Evolutionary conservation across 2,797 vertebrate genomes (phyloP).

Genomic region (Orestias chungarensis): DNA sequence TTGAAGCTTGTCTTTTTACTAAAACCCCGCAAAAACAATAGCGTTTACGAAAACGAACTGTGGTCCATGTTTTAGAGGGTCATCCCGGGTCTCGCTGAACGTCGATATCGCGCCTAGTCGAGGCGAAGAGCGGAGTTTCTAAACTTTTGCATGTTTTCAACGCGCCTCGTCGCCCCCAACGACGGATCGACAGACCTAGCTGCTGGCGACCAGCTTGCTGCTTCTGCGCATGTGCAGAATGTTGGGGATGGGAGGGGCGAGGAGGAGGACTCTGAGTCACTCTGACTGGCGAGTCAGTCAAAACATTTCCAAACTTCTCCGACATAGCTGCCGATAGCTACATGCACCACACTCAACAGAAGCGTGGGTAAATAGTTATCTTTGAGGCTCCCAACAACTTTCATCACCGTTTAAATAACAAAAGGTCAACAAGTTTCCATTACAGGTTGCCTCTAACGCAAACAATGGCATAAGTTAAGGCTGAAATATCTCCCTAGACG

Average conservation of each 20-base stretch:
- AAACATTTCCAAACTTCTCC: slow-evolving; percentile 5
- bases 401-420: not conserved
- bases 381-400: not conserved
- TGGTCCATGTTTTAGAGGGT: slow-evolving; percentile 36
- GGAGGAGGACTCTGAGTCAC: not conserved
- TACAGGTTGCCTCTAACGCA: not conserved
- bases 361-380: not conserved
- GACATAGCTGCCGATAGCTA: not conserved
- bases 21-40: slow-evolving; percentile 30
- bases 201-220: slow-evolving; percentile 61
- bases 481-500: not conserved
- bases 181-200: slow-evolving; percentile 32
- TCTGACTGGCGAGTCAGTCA: not conserved
- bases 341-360: not conserved
- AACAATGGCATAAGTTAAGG: not conserved
- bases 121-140: slow-evolving; percentile 44
- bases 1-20: slow-evolving; percentile 61
- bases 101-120: slow-evolving; percentile 20
- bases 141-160: slow-evolving; percentile 74
- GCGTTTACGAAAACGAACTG: slow-evolving; percentile 11
- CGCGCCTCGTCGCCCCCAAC: slow-evolving; percentile 53
- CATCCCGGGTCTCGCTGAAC: slow-evolving; percentile 7
- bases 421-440: not conserved
- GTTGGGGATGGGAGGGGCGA: slow-evolving; percentile 31
- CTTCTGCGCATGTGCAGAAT: slow-evolving; percentile 78